Conservation (phyloP, 2,888 invertebrate species). For the Lasioglossum lativentre region DNA sequence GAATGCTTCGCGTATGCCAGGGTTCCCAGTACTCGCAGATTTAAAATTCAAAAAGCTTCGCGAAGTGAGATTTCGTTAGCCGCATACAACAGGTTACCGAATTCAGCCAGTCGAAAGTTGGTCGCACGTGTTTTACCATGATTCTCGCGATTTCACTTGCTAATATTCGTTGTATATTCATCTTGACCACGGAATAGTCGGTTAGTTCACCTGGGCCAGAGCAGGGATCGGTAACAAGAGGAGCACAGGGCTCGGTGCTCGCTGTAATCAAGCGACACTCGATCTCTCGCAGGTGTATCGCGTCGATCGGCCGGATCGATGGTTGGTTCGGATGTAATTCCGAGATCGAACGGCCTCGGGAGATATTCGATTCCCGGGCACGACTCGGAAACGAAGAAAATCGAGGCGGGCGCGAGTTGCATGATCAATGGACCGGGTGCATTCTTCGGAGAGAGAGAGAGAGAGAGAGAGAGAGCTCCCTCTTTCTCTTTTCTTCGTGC, state of each 20-base stretch:
- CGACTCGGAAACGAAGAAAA: neutral
- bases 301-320: neutral
- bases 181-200: slow-evolving; percentile 57
- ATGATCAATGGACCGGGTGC: slow-evolving; percentile 25
- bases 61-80: slow-evolving; percentile 20
- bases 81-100: slow-evolving; percentile 71
- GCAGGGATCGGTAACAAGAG: slow-evolving; percentile 22
- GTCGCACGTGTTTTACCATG: slow-evolving; percentile 64
- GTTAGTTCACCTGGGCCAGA: slow-evolving; percentile 45
- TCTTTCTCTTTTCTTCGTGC: neutral
- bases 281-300: neutral
- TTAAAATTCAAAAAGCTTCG: neutral
- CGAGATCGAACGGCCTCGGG: neutral
- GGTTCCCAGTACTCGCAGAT: neutral
- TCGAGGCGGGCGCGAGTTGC: neutral
- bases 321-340: neutral
- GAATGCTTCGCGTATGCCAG: neutral
- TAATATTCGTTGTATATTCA: slow-evolving; percentile 81
- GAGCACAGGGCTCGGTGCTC: slow-evolving; percentile 1
- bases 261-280: slow-evolving; percentile 19
- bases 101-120: slow-evolving; percentile 60
- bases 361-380: slow-evolving; percentile 7
- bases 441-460: slow-evolving; percentile 15
- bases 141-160: slow-evolving; percentile 76
- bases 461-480: neutral